Percentiles rank a stretch among this genome's conserved stretches.
Evolutionary conservation across 2,888 invertebrate genomes (phyloP).

Genomic region (Ptychoptera contaminata): DNA sequence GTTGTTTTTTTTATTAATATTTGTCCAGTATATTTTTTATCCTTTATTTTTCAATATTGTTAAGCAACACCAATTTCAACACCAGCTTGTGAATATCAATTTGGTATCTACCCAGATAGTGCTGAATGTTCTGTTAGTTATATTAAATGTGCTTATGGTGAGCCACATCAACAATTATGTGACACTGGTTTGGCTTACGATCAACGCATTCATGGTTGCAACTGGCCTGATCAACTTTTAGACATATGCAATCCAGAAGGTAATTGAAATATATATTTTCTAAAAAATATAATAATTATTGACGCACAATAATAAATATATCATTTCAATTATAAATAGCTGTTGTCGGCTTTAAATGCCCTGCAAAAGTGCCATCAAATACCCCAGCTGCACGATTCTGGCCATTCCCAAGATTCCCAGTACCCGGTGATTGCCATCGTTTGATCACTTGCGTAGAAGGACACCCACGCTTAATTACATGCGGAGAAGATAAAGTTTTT

Average conservation of each 20-base stretch:
- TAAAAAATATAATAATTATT: slow-evolving; percentile 1
- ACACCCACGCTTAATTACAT: slow-evolving; percentile 71
- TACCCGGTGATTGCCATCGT: slow-evolving; percentile 72
- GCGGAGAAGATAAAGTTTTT: slow-evolving; percentile 76
- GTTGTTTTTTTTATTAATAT: not conserved
- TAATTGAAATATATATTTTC: slow-evolving; percentile 26
- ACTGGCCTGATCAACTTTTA: slow-evolving; percentile 82
- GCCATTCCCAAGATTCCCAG: slow-evolving; percentile 83
- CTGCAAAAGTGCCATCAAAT: slow-evolving; percentile 64
- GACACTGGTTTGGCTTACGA: slow-evolving; percentile 81
- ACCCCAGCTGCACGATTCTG: slow-evolving; percentile 76
- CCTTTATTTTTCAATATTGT: slow-evolving; percentile 10
- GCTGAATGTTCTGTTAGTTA: slow-evolving; percentile 70
- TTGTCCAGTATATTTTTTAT: not conserved
- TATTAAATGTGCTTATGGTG: slow-evolving; percentile 71
- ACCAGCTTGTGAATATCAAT: slow-evolving; percentile 76
- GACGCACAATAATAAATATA: slow-evolving; percentile 2
- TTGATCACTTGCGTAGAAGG: slow-evolving; percentile 85
- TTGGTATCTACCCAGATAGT: slow-evolving; percentile 74
- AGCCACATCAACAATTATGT: slow-evolving; percentile 65
- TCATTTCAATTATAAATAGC: slow-evolving; percentile 33
- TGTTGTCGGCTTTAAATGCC: slow-evolving; percentile 85
- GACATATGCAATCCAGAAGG: slow-evolving; percentile 83
- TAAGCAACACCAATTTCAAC: slow-evolving; percentile 63
- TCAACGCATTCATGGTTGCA: slow-evolving; percentile 73